Evolutionary conservation across 2,888 invertebrate genomes (phyloP), one percentile per base, ranked within the genome.

Genomic region (Zaprionus obscuricornis): DNA sequence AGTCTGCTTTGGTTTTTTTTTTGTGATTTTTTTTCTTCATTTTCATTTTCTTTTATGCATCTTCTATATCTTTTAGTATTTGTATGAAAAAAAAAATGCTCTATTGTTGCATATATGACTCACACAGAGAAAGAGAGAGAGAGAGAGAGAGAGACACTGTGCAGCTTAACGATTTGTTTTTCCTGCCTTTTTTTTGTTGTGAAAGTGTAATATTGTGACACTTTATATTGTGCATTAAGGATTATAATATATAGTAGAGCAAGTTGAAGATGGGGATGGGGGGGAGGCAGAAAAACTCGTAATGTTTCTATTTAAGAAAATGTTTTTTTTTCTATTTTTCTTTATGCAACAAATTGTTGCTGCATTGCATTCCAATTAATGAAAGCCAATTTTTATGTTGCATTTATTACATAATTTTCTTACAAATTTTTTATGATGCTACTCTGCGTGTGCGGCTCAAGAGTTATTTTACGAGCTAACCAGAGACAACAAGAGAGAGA

Each of bases 141-240:
- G n/a, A n/a, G n/a, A n/a, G n/a, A n/a, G n/a, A n/a, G n/a, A n/a
- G n/a, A n/a, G n/a, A n/a, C n/a, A n/a, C n/a, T n/a, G n/a, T n/a
- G 47, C 51, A 27, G 29, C n/a, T 42, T 45, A 66, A 67, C 83
- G 83, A 73, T 78, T 81, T 79, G 73, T 68, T 82, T 67, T 37
- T 52, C 63, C 60, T 57, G 60, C 62, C 36, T 51, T 36, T 56
- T 75, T 75, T 71, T 78, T 74, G 73, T 75, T 84, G 74, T 65
- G 59, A 78, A 73, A 84, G 87, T 87, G 86, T 85, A 83, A 88
- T 88, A 88, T 88, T 88, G 85, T 88, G 88, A 88, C 87, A 88
- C 84, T 82, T 88, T 86, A 84, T 69, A 78, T 87, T 86, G 84
- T 85, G 54, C 49, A 57, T 50, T 63, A 55, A 79, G 85, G 84